These are phyloP conservation scores for Octopus sinensis DNA, from an alignment of 1,140 invertebrate species.

Conservation along the genomic window DNA sequence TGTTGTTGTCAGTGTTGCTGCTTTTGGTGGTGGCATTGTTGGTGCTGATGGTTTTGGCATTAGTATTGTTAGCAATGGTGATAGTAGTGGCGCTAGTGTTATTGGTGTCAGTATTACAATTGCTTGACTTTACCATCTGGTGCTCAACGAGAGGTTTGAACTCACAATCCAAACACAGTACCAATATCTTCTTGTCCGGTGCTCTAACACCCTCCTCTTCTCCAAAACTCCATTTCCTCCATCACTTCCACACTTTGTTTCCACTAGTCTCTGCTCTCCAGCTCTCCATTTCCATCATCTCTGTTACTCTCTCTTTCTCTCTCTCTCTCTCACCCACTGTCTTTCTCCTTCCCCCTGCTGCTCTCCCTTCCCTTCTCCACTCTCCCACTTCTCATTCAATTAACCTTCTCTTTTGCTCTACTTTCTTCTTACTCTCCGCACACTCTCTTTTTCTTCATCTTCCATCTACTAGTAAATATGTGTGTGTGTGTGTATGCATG, in stretches of 20 bases:
- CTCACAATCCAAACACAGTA: too few species aligned
- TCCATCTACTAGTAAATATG: neutral
- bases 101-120: too few species aligned
- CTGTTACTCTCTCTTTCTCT: neutral
- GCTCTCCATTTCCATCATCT: neutral
- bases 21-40: too few species aligned
- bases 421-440: neutral
- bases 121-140: too few species aligned
- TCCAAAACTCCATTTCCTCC: neutral
- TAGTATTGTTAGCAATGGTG: too few species aligned
- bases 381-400: neutral
- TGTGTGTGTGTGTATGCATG: too few species aligned
- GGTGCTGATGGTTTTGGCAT: too few species aligned
- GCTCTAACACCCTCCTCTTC: neutral
- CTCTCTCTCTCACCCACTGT: neutral
- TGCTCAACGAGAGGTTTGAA: too few species aligned
- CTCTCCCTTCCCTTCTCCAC: neutral
- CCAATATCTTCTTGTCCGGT: neutral
- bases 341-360: neutral
- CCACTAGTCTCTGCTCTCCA: neutral
- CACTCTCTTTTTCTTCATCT: neutral
- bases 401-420: neutral
- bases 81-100: too few species aligned
- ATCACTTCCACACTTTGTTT: neutral
- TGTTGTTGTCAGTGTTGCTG: too few species aligned